Evolutionary conservation across 2,888 invertebrate species (phyloP).

Genomic region (Notodonta dromedarius): DNA sequence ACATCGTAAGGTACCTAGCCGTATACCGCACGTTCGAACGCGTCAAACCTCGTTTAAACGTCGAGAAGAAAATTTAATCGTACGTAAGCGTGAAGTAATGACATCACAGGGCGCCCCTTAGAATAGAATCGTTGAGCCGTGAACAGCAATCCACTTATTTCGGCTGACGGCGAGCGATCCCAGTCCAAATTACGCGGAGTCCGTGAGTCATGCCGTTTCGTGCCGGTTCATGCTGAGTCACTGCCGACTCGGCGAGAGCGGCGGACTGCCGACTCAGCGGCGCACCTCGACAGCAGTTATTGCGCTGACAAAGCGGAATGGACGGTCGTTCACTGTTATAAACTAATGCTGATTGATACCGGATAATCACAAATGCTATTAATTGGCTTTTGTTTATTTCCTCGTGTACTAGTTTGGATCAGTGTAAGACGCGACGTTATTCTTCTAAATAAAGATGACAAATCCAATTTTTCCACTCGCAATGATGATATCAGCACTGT

Average conservation of each 20-base stretch:
- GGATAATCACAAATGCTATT: slow-evolving; percentile 52
- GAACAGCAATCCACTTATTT: slow-evolving; percentile 80
- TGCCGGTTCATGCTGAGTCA: slow-evolving; percentile 68
- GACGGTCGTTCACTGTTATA: slow-evolving; percentile 54
- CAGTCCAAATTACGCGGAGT: slow-evolving; percentile 62
- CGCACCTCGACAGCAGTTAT: slow-evolving; percentile 63
- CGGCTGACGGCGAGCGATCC: slow-evolving; percentile 69
- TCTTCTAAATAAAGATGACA: too few species aligned
- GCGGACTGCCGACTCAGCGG: slow-evolving; percentile 59
- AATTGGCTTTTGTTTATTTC: slow-evolving; percentile 17
- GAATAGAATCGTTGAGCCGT: slow-evolving; percentile 71
- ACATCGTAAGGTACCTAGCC: slow-evolving; percentile 22
- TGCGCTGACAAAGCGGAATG: slow-evolving; percentile 66
- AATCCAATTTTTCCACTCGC: too few species aligned
- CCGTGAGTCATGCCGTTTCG: slow-evolving; percentile 62
- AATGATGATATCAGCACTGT: too few species aligned
- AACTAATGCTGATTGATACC: slow-evolving; percentile 71
- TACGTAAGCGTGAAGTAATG: slow-evolving; percentile 55
- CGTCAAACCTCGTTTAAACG: slow-evolving; percentile 11
- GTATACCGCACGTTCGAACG: slow-evolving; percentile 22
- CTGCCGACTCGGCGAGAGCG: slow-evolving; percentile 56
- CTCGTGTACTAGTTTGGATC: not conserved
- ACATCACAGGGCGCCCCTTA: slow-evolving; percentile 62
- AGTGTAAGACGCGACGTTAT: not conserved
- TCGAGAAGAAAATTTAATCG: slow-evolving; percentile 19